Base-by-base conservation (phyloP, 2,888 invertebrate genomes). In the Drosophila paranaensis region DNA sequence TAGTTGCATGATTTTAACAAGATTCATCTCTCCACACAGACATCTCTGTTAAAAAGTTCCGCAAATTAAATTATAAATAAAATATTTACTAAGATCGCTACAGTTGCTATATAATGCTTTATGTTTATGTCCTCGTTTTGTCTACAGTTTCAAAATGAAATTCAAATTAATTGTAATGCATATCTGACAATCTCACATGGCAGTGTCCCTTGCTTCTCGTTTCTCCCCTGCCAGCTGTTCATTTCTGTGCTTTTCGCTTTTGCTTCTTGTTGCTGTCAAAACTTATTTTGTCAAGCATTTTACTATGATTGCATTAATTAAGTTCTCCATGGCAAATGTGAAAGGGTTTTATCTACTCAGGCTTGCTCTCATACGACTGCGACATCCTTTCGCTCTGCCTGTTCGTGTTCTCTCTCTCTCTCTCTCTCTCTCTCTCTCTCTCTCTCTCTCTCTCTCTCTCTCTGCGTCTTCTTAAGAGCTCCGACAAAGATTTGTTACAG, bases 301-400 rank as follows among this genome's bases (percentile, higher is more conserved):
- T 69, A 57, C 71, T 77, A 62, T 81, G 81, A 81, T 83, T 81
- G 74, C 79, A 72, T 84, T 82, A 85, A 82, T 81, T 85, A 85
- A 82, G 75, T 66, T 62, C 61, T 77, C 42, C 61, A 43, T 66
- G 30, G 62, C 64, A 62, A 67, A 62, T 66, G 45, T 37, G 53
- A 69, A 77, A 66, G 51, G 65, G 50, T 45, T 72, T 71, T 45
- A 39, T 57, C 56, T 30, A 39, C 51, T 14, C 64, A 60, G 39
- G 48, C 42, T 25, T 37, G 48, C 55, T 37, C 39, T 39, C 45
- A 50, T 53, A n/a, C 51, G 51, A 11, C 25, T n/a, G 20, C 42
- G 33, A 57, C 39, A 10, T 27, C 25, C 4, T 40, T 20, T 16
- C n/a, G 2, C 8, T 25, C 25, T 20, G 37, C 40, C 25, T 40